These are phyloP conservation scores for Polyergus mexicanus DNA, from an alignment of 1,140 invertebrate species.

Conservation along the genomic window DNA sequence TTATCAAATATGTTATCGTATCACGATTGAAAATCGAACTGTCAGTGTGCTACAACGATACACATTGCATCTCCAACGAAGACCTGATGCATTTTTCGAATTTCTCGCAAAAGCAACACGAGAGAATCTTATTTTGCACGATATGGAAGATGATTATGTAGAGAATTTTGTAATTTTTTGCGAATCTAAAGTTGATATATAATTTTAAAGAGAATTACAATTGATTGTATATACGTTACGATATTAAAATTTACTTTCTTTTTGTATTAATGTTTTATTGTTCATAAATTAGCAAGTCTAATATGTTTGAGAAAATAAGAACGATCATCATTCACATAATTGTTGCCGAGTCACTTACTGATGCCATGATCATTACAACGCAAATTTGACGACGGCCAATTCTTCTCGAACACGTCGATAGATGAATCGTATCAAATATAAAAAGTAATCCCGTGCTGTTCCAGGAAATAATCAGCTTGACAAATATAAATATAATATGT, in stretches of 20 bases:
- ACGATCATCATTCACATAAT: background rate
- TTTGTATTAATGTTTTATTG: background rate
- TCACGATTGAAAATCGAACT: background rate
- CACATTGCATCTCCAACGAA: background rate
- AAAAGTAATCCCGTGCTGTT: background rate
- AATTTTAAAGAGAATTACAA: background rate
- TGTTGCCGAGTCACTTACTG: slow-evolving; percentile 3
- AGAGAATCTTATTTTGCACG: background rate
- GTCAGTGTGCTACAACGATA: background rate
- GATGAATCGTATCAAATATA: slow-evolving; percentile 1
- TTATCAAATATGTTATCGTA: background rate
- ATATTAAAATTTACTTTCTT: background rate
- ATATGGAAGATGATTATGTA: background rate
- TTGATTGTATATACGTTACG: background rate
- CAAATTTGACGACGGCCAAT: slow-evolving; percentile 2
- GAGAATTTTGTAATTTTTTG: background rate
- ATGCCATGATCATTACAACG: slow-evolving; percentile 18
- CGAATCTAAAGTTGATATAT: background rate
- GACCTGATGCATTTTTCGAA: background rate
- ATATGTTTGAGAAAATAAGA: background rate
- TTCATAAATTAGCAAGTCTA: slow-evolving; percentile 1
- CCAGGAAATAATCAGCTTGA: background rate
- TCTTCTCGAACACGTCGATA: too few relatives aligned
- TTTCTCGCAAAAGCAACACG: background rate
- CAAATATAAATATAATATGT: background rate